Evolutionary conservation across 2,797 vertebrate species (phyloP), one percentile per base, ranked within the genome.

Genomic region (Hirundo rustica): DNA sequence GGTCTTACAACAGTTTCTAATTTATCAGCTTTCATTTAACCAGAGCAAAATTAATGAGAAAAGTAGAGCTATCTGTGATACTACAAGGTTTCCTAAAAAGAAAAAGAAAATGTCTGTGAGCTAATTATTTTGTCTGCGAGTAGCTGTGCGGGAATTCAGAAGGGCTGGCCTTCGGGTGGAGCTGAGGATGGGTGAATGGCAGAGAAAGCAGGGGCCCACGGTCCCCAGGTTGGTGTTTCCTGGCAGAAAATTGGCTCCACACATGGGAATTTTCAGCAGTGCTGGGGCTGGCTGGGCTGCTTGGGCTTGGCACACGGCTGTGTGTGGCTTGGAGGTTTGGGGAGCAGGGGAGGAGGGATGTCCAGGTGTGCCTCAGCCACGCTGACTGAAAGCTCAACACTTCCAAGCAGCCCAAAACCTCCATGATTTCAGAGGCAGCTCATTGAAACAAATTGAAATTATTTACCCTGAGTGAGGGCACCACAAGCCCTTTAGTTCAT

Each of bases 11-110:
- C 61, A 42, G 29, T 73, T 70, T 96, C 79, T 89, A 54, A 91
- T 96, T 95, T 91, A 87, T 82, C 72, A 84, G 47, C 48, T 93
- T 92, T 76, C 70, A 68, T 92, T 95, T 93, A 92, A 78, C 34
- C 5, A 4, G 40, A 93, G 61, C 15, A 50, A 78, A 96, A 89
- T 96, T 89, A 92, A 76, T 0, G 3, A 80, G 57, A 71, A 92
- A 85, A 81, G 58, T 18, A 84, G 47, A 42, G 30, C 67, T 83
- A 55, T 55, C 79, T 81, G 55, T 17, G 67, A n/a, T 76, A 36
- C 42, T 16, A 61, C 0, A 7, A 36, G 34, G n/a, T 65, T 87
- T 84, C 67, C 90, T 81, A 21, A 71, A 80, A 50, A 38, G 47
- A 29, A 65, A 48, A 83, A 66, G 16, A 11, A 89, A 34, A 27